A percentile compares a stretch with the other conserved stretches of the same genome.
Conservation (phyloP, 2,888 invertebrate species). For the Molorchus minor region DNA sequence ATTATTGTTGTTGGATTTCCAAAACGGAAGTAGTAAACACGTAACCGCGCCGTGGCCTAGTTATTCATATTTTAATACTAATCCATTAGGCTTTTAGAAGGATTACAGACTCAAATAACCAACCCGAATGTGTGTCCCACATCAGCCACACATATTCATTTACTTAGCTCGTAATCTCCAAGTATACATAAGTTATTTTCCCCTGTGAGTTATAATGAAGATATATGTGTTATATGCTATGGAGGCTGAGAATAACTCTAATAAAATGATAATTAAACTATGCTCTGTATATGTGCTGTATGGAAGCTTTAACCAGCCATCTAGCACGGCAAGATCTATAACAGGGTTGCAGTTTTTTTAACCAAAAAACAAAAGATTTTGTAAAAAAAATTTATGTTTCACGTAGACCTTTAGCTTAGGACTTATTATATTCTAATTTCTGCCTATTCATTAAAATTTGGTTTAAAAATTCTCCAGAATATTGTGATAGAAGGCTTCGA, state of each 20-base stretch:
- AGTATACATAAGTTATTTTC: constrained; percentile 25
- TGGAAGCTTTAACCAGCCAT: neutral
- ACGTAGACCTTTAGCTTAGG: too few species aligned
- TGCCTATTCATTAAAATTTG: too few species aligned
- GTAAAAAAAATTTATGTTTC: too few species aligned
- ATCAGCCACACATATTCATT: constrained; percentile 42
- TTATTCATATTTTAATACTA: constrained; percentile 37
- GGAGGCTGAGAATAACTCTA: neutral
- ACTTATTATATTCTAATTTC: too few species aligned
- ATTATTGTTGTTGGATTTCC: too few species aligned
- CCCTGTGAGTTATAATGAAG: constrained; percentile 21
- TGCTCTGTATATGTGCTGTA: neutral
- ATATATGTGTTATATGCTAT: neutral
- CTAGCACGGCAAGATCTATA: too few species aligned
- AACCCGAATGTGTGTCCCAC: constrained; percentile 36
- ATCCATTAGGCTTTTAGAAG: constrained; percentile 40
- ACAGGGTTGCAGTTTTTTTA: too few species aligned
- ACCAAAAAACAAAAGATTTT: too few species aligned
- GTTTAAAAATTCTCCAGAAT: too few species aligned
- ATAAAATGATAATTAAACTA: neutral
- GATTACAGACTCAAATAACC: constrained; percentile 33
- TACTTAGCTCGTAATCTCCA: constrained; percentile 28
- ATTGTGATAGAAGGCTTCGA: too few species aligned
- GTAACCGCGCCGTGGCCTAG: constrained; percentile 18
- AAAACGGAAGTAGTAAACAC: constrained; percentile 23